Conservation (phyloP, 2,113 vertebrate species). For the Ivindomyrus marchei region DNA sequence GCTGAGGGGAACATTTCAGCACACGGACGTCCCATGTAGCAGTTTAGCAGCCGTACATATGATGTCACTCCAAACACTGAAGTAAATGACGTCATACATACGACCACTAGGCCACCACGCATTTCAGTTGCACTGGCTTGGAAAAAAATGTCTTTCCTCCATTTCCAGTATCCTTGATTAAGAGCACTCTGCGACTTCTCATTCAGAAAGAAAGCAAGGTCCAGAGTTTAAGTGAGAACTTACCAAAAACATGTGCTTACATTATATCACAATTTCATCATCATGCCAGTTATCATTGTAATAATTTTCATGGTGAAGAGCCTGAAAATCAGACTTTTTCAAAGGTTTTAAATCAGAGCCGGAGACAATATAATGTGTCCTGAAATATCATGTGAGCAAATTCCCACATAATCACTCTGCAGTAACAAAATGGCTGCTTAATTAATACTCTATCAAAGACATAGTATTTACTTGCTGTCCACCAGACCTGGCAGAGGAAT, state of each 20-base stretch:
- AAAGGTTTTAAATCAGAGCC: background rate
- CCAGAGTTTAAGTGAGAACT: background rate
- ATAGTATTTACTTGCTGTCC: background rate
- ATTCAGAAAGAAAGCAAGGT: background rate
- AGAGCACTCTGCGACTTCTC: background rate
- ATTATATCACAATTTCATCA: background rate
- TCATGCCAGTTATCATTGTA: background rate
- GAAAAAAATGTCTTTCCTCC: slow-evolving; percentile 19
- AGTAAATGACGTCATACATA: slow-evolving; percentile 97
- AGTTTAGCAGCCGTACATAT: slow-evolving; percentile 96
- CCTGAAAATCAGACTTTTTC: background rate
- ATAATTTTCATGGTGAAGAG: background rate
- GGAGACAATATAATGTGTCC: background rate
- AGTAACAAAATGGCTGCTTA: background rate
- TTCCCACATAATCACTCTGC: background rate
- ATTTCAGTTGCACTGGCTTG: slow-evolving; percentile 37
- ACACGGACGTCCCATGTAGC: slow-evolving; percentile 72
- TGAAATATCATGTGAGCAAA: slow-evolving; percentile 1
- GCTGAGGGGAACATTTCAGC: slow-evolving; percentile 19
- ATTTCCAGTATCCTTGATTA: slow-evolving; percentile 2
- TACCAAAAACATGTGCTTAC: background rate
- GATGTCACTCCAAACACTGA: slow-evolving; percentile 91
- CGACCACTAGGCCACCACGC: slow-evolving; percentile 89
- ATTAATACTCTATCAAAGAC: background rate
- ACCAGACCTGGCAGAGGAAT: background rate